A percentile compares a stretch with the other conserved stretches of the same genome.
phyloP scores from a whole-genome alignment of 2,797 vertebrate genomes.

The Ceryle rudis region DNA sequence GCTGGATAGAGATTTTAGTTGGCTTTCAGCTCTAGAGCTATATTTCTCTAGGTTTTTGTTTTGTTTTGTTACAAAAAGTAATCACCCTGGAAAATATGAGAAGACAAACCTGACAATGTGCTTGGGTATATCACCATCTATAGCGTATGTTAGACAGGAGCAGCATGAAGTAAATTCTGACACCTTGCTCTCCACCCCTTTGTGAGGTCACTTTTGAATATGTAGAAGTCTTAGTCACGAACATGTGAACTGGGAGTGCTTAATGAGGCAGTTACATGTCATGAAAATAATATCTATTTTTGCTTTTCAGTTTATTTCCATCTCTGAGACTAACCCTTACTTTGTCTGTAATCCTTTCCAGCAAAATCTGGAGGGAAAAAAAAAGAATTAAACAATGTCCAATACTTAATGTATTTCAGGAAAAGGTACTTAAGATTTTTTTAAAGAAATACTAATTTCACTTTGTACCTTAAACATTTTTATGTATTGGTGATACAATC shows the following conservation, averaged over 20 bases:
- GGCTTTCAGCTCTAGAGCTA: background rate
- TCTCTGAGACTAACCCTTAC: background rate
- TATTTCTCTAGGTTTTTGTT: background rate
- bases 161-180: background rate
- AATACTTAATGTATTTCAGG: background rate
- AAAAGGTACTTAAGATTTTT: background rate
- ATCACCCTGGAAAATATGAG: background rate
- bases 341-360: background rate
- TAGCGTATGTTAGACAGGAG: background rate
- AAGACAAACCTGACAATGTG: background rate
- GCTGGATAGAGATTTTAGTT: background rate
- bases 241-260: background rate
- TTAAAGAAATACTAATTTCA: background rate
- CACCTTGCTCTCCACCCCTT: background rate
- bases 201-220: background rate
- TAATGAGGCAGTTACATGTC: background rate
- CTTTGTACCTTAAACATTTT: background rate
- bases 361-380: background rate
- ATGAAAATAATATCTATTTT: background rate
- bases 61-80: background rate
- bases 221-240: background rate
- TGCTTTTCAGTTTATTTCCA: background rate
- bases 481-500: background rate
- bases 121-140: background rate
- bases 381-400: background rate